Evolutionary conservation across 2,888 invertebrate species (phyloP), one percentile per base, ranked within the genome.

Genomic region (Siphonodentalium dalli): DNA sequence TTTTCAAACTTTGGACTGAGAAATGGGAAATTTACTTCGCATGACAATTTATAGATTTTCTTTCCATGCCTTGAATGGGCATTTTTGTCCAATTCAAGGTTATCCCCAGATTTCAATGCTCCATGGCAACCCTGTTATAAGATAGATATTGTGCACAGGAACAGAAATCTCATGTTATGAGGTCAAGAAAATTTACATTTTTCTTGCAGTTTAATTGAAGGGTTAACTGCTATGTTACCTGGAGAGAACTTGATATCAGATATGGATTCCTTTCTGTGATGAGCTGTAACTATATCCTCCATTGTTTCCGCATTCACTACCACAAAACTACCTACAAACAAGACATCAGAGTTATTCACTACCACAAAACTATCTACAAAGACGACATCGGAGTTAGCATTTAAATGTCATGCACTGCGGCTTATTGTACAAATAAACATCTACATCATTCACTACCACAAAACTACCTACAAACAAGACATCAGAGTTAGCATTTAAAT

Each of bases 191-290:
- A n/a, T 34, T 11, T 34, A 7, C 18, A 9, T 37, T 37, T 11
- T n/a, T 9, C 11, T 18, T n/a, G 5, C 26, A 34, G 24, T 13
- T n/a, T 15, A 48, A 28, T n/a, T 31, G 11, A 15, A 37, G 26
- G 11, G 37, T 11, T n/a, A 39, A 6, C 26, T 29, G 13, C n/a
- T 15, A 21, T 28, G 49, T 49, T 67, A 78, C 81, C 78, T 58
- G 83, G 82, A 31, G 83, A 83, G 58, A 83, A 83, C 49, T 76
- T 74, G 28, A 83, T 76, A 61, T 83, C 82, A 8, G 82, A 80
- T 45, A 83, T 81, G 61, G 78, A 79, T 53, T 81, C 76, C 46
- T 79, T 78, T 24, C 83, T 70, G 65, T 83, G 81, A 57, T 82
- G 80, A 41, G 77, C 70, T n/a, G 74, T 63, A 3, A 69, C 66